Conservation (phyloP, 1,140 invertebrate species). For the Spodoptera frugiperda region DNA sequence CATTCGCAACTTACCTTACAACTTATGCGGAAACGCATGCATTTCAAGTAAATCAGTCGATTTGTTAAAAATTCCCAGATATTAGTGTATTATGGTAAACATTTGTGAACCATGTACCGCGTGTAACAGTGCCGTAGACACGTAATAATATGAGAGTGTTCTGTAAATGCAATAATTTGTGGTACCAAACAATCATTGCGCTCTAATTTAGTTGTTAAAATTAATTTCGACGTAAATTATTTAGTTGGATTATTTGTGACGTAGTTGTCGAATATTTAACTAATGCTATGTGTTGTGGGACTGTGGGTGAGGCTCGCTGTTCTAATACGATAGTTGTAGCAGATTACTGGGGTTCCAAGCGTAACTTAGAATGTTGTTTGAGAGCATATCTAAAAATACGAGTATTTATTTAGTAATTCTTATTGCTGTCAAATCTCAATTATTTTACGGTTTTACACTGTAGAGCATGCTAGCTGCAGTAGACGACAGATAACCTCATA, state of each 20-base stretch:
- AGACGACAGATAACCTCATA: constrained; percentile 9
- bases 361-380: constrained; percentile 20
- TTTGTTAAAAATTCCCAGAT: too few species aligned
- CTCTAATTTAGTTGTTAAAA: constrained; percentile 17
- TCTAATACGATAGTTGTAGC: constrained; percentile 34
- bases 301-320: constrained; percentile 15
- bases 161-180: constrained; percentile 8
- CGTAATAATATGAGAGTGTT: constrained; percentile 41
- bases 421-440: too few species aligned
- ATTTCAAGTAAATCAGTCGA: too few species aligned
- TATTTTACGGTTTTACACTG: background rate
- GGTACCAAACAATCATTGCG: constrained; percentile 20
- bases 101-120: background rate
- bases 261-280: constrained; percentile 37
- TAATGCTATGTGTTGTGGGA: constrained; percentile 15
- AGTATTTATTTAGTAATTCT: background rate
- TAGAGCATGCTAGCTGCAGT: background rate
- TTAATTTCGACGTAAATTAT: constrained; percentile 40
- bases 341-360: constrained; percentile 1
- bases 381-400: background rate
- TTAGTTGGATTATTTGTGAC: constrained; percentile 32
- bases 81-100: too few species aligned
- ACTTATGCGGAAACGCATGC: too few species aligned
- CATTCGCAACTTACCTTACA: too few species aligned
- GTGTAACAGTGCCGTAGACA: background rate